Base-by-base conservation (phyloP, 2,888 invertebrate species). In the Drosophila falleni region DNA sequence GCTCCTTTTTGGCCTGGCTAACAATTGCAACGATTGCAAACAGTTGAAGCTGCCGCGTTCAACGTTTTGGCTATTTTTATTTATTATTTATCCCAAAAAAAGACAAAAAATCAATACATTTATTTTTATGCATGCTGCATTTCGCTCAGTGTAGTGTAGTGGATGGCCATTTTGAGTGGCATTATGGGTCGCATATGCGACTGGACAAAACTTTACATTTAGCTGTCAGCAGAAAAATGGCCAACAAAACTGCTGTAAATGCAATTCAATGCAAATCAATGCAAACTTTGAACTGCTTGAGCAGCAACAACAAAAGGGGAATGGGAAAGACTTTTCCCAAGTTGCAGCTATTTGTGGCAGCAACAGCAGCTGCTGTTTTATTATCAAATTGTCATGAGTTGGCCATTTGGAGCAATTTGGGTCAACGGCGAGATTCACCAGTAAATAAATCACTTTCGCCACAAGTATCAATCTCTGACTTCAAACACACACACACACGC, bases 391-490 rank as follows among this genome's bases (percentile, higher is more conserved):
- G 82, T 81, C 79, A 81, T 84, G 85, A 89, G 79, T 60, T 75
- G 66, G 56, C 87, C 81, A 81, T 87, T 83, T 84, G 77, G 44
- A 68, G 65, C 85, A 87, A 89, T 87, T 78, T 87, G 84, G 84
- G 87, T 84, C 83, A 78, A 56, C 70, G 29, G 88, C 58, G 41
- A 31, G 37, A 56, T 41, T 59, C 69, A 58, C 71, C 74, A 85
- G 83, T 80, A 74, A 71, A 88, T 86, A 86, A 86, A 88, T 86
- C 86, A 86, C 86, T 86, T 88, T 88, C 87, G 74, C 89, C 87
- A 64, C 80, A 81, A 84, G 81, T 87, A 86, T 88, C 89, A 86
- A 88, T 84, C 86, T 87, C 87, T 75, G 84, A 72, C 71, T 81
- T 74, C 62, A 59, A 61, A 64, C 62, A 41, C 74, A 16, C 29